A percentile compares a stretch with the other conserved stretches of the same genome.
phyloP scores from a whole-genome alignment of 2,888 invertebrate species.

The Panorpa germanica region DNA sequence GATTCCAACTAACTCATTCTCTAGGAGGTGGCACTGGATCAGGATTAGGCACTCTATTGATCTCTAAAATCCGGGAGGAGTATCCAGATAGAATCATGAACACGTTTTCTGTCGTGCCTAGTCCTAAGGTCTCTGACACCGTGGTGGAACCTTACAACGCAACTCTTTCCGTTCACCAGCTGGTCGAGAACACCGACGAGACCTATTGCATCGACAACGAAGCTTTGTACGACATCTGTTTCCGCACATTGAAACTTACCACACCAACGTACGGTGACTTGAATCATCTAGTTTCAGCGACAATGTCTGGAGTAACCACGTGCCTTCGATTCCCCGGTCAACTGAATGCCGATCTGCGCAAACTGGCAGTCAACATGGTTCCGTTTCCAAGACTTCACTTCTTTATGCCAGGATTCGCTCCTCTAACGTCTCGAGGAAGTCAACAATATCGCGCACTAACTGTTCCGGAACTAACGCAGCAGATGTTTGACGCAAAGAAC shows the following conservation, averaged over 20 bases:
- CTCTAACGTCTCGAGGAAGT: conserved; percentile 73
- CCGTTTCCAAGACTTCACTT: conserved; percentile 92
- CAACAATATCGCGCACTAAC: conserved; percentile 82
- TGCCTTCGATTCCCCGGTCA: conserved; percentile 85
- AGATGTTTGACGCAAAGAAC: conserved; percentile 91
- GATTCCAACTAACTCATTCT: conserved; percentile 67
- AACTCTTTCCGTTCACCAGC: conserved; percentile 70
- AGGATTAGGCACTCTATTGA: conserved; percentile 72
- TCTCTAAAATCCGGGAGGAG: conserved; percentile 77
- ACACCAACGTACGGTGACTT: conserved; percentile 87
- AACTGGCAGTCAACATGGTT: conserved; percentile 92
- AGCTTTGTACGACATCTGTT: conserved; percentile 84
- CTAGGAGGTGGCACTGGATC: conserved; percentile 80
- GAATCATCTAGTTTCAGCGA: conserved; percentile 76
- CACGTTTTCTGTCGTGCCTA: conserved; percentile 68
- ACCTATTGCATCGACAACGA: conserved; percentile 88
- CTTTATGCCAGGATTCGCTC: conserved; percentile 94
- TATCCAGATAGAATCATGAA: conserved; percentile 77
- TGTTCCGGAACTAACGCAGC: conserved; percentile 79
- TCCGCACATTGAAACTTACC: conserved; percentile 70
- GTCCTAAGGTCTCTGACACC: conserved; percentile 54
- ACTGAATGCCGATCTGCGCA: conserved; percentile 79
- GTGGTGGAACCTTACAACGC: conserved; percentile 71
- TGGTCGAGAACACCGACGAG: conserved; percentile 82
- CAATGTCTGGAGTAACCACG: conserved; percentile 79